Conservation (phyloP, 2,888 invertebrate genomes). For the Troglohyphantes excavatus region DNA sequence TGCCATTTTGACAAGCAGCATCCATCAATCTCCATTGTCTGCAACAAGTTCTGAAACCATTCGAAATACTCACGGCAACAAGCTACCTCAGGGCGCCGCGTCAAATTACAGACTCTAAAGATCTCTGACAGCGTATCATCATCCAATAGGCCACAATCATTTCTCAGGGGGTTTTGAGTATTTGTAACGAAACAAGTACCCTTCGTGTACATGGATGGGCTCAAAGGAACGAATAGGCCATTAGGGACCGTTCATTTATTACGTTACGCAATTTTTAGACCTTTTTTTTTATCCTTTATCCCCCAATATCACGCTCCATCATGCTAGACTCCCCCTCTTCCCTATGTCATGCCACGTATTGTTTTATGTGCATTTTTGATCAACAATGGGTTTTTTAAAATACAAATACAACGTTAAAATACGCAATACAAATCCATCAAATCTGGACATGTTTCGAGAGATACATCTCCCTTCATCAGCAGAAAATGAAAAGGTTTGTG, state of each 20-base stretch:
- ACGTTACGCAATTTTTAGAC: too few species aligned
- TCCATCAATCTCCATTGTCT: slow-evolving; percentile 53
- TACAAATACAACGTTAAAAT: too few species aligned
- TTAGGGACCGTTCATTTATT: slow-evolving; percentile 55
- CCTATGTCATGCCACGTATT: too few species aligned
- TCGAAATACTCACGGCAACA: neutral
- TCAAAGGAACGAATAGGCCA: slow-evolving; percentile 36
- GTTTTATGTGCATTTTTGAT: too few species aligned
- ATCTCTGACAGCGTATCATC: slow-evolving; percentile 63
- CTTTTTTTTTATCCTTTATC: too few species aligned
- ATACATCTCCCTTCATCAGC: too few species aligned
- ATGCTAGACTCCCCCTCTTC: too few species aligned
- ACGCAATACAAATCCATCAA: too few species aligned
- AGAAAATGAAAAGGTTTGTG: too few species aligned
- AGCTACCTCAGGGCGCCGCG: slow-evolving; percentile 35
- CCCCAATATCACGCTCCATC: too few species aligned
- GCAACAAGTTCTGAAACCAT: slow-evolving; percentile 22
- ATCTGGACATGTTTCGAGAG: too few species aligned
- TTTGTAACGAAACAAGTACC: neutral
- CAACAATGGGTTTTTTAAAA: too few species aligned
- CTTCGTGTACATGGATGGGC: neutral
- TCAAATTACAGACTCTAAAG: slow-evolving; percentile 50
- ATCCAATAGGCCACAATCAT: slow-evolving; percentile 68
- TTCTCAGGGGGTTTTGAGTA: slow-evolving; percentile 9
- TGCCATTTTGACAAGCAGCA: slow-evolving; percentile 19